These are phyloP conservation scores for Galaxias olidus DNA, from an alignment of 2,797 vertebrate genomes.

Conservation along the genomic window DNA sequence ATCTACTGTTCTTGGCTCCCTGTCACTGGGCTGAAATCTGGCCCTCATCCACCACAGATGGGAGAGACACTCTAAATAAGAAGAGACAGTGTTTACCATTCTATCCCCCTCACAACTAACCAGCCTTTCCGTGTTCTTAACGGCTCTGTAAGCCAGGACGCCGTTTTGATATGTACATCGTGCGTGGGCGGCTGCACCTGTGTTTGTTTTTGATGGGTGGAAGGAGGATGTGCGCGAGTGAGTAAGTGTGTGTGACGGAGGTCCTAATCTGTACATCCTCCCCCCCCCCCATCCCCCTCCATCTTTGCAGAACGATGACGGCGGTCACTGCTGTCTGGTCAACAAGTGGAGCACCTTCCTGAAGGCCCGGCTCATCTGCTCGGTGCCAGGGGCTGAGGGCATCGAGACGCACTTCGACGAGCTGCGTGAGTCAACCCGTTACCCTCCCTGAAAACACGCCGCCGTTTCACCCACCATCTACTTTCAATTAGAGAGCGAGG, in stretches of 20 bases:
- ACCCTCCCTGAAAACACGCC: neutral
- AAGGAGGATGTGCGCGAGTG: constrained; percentile 35
- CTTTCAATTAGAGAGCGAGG: constrained; percentile 17
- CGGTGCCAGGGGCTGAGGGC: constrained; percentile 90
- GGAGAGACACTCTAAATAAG: constrained; percentile 56
- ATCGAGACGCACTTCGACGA: constrained; percentile 98
- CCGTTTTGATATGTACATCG: constrained; percentile 34
- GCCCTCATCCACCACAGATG: constrained; percentile 58
- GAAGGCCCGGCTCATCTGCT: constrained; percentile 96
- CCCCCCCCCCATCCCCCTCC: neutral
- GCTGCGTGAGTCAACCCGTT: constrained; percentile 83
- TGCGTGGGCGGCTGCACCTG: constrained; percentile 55
- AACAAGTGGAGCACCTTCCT: constrained; percentile 99
- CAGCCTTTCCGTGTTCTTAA: constrained; percentile 28
- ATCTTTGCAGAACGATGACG: constrained; percentile 88
- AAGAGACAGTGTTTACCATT: constrained; percentile 61
- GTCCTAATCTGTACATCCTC: constrained; percentile 26
- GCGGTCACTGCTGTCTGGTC: constrained; percentile 96
- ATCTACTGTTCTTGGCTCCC: constrained; percentile 37
- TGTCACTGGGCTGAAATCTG: constrained; percentile 45
- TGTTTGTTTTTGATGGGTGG: constrained; percentile 52
- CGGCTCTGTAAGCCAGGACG: constrained; percentile 38
- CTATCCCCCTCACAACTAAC: constrained; percentile 29
- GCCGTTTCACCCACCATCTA: neutral
- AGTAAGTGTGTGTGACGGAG: constrained; percentile 38